Conservation (phyloP, 2,888 invertebrate species). For the Tupiocoris notatus region DNA sequence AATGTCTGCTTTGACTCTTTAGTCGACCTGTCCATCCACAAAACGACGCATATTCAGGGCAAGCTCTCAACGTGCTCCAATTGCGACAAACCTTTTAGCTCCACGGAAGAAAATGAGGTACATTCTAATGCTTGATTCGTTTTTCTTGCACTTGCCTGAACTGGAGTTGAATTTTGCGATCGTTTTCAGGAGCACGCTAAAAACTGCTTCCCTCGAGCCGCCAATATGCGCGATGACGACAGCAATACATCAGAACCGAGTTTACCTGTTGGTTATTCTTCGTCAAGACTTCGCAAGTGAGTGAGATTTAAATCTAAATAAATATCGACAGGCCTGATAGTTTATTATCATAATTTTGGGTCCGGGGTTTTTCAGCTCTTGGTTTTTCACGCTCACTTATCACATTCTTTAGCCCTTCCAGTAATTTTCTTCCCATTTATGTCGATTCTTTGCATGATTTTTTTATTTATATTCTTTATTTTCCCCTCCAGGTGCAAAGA, state of each 20-base stretch:
- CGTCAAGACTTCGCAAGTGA: neutral
- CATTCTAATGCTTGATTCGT: too few relatives aligned
- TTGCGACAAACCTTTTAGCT: conserved; percentile 44
- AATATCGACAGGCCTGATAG: too few relatives aligned
- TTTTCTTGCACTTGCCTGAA: too few relatives aligned
- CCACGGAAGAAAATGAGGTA: conserved; percentile 44
- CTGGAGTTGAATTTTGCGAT: neutral
- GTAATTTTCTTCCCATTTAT: too few relatives aligned
- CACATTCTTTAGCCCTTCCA: too few relatives aligned
- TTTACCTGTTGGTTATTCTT: neutral
- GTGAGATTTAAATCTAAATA: too few relatives aligned
- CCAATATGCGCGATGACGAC: neutral
- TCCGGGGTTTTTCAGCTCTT: too few relatives aligned
- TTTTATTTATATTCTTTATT: neutral
- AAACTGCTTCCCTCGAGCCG: neutral
- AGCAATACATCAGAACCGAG: neutral
- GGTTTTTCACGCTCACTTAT: too few relatives aligned
- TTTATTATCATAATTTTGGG: too few relatives aligned
- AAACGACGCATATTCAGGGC: conserved; percentile 40
- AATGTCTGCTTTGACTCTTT: conserved; percentile 31
- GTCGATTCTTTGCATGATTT: too few relatives aligned
- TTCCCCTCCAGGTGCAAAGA: conserved; percentile 5
- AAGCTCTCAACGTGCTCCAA: conserved; percentile 40
- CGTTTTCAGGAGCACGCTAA: neutral
- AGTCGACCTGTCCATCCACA: conserved; percentile 38